phyloP scores from a whole-genome alignment of 1,140 invertebrate genomes.

The Muscidifurax raptorellus region DNA sequence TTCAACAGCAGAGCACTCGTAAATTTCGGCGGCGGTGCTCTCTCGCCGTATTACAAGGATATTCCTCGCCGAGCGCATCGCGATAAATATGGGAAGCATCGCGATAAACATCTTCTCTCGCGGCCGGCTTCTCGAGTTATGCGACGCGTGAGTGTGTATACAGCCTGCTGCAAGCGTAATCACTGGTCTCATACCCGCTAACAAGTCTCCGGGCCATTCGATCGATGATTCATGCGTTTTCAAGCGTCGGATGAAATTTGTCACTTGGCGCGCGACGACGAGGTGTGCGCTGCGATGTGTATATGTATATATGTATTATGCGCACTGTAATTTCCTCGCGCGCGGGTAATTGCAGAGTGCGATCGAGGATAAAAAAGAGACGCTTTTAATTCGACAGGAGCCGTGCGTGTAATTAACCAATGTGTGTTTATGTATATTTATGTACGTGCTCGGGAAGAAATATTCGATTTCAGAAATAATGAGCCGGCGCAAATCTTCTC shows the following conservation, averaged over 20 bases:
- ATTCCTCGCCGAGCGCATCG: not conserved
- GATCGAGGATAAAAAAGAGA: no score
- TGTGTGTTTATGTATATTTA: no score
- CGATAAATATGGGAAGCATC: constrained; percentile 12
- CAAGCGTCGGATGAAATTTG: not conserved
- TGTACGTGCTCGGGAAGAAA: not conserved
- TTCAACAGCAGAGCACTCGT: constrained; percentile 22
- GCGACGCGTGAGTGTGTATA: no score
- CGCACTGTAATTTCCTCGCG: not conserved
- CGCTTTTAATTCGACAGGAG: not conserved
- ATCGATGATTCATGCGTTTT: constrained; percentile 2
- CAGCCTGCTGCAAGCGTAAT: not conserved
- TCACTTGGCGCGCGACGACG: not conserved
- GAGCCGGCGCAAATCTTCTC: not conserved
- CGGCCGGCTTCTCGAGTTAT: not conserved
- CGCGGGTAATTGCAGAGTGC: not conserved
- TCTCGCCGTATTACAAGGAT: constrained; percentile 11
- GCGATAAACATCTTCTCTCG: constrained; percentile 33
- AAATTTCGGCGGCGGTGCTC: constrained; percentile 6
- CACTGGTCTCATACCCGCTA: no score
- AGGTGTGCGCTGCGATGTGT: no score
- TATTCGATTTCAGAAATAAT: not conserved
- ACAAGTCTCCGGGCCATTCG: not conserved
- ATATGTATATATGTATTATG: no score
- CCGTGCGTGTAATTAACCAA: not conserved